Percentiles rank a stretch among this genome's conserved stretches.
These are phyloP conservation scores for Coregonus sp. DNA, from an alignment of 2,797 vertebrate genomes.

Conservation along the genomic window DNA sequence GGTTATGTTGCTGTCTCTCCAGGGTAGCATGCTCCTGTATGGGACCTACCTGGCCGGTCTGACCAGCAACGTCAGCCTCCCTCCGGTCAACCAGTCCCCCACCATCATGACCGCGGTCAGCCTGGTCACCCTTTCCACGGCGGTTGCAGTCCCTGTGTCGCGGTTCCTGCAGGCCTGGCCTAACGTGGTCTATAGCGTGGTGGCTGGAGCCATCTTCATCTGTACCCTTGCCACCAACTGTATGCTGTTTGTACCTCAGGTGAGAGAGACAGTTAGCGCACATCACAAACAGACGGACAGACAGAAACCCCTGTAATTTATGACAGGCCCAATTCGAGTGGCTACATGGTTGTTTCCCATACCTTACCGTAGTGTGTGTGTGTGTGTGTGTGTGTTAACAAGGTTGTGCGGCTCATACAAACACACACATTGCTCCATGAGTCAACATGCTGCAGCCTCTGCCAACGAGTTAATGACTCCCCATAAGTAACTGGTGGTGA, in stretches of 20 bases:
- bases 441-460: constrained; percentile 54
- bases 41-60: constrained; percentile 93
- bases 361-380: constrained; percentile 2
- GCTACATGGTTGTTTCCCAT: background rate
- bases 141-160: constrained; percentile 80
- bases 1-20: background rate
- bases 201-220: constrained; percentile 91
- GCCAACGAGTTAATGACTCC: constrained; percentile 64
- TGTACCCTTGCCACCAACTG: constrained; percentile 91
- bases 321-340: background rate
- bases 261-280: constrained; percentile 51
- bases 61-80: constrained; percentile 89
- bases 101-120: constrained; percentile 88
- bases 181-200: constrained; percentile 87
- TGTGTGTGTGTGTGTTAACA: constrained; percentile 4
- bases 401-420: constrained; percentile 57
- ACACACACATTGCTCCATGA: constrained; percentile 55
- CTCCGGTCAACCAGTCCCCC: constrained; percentile 94
- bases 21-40: constrained; percentile 89
- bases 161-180: constrained; percentile 86
- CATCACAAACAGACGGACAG: background rate
- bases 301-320: background rate
- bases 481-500: constrained; percentile 45
- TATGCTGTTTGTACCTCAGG: constrained; percentile 94
- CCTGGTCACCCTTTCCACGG: constrained; percentile 79